Conservation (phyloP, 1,140 invertebrate species). For the Hetaerina americana region DNA sequence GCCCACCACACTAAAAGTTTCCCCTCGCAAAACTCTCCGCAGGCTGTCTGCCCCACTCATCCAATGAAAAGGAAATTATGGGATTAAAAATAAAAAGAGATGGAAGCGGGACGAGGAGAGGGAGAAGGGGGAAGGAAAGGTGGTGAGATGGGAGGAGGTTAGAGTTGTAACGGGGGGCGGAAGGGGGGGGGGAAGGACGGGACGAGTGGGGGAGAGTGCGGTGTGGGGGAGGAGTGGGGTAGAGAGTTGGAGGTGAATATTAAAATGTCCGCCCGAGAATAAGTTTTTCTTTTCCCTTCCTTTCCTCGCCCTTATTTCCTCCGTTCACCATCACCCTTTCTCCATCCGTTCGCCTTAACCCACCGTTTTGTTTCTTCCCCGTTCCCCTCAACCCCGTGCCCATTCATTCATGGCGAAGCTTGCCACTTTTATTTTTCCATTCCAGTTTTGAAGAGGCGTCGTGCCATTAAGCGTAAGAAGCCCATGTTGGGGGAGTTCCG, state of each 20-base stretch:
- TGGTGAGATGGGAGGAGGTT: background rate
- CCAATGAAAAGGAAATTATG: background rate
- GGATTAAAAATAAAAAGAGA: background rate
- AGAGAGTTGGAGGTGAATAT: background rate
- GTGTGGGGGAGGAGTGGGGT: too few relatives aligned
- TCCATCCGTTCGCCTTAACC: too few relatives aligned
- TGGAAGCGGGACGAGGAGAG: background rate
- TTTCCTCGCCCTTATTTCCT: background rate
- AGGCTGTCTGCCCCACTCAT: background rate
- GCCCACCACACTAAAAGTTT: too few relatives aligned
- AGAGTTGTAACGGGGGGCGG: background rate
- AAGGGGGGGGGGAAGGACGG: background rate
- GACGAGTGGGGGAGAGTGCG: background rate
- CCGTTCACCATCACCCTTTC: too few relatives aligned
- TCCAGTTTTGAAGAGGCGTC: background rate
- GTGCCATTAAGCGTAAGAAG: background rate
- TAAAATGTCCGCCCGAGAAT: background rate
- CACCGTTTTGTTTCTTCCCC: too few relatives aligned
- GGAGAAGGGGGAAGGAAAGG: background rate
- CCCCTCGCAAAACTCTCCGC: background rate
- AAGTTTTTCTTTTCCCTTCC: background rate
- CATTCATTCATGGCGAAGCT: background rate
- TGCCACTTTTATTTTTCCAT: background rate
- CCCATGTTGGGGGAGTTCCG: background rate
- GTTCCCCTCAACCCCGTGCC: too few relatives aligned